Base-by-base conservation (phyloP, 2,888 invertebrate species). In the Seira sanloemensis region DNA sequence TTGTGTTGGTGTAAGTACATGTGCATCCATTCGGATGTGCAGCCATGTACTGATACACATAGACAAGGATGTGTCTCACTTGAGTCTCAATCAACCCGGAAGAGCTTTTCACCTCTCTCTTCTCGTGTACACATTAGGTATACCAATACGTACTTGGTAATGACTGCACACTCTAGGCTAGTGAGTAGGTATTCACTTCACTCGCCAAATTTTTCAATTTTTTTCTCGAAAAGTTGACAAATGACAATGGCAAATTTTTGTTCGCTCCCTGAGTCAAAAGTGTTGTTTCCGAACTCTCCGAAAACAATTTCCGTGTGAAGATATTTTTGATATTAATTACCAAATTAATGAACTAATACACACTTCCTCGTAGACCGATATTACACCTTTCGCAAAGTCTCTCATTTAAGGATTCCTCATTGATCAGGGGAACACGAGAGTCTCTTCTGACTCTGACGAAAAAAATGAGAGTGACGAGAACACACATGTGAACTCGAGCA, bases 401-500 rank as follows among this genome's bases (percentile, higher is more conserved):
- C n/a, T 12, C 50, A 50, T n/a, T 50, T 12, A 12, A 50, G 50
- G 50, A n/a, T 50, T 12, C 50, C n/a, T 50, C 73, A 79, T 73
- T 74, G 68, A 76, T 23, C 67, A 80, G 80, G 80, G 80, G 80
- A 80, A 78, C 50, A 50, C 78, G 78, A 78, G 78, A 78, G 78
- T 37, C 79, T 50, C 50, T n/a, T n/a, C n/a, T 68, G 26, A 74
- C 58, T 50, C 25, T 26, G 62, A 74, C 74, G 50, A 50, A 50
- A 50, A 50, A 50, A 50, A 50, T 50, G 75, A 80, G 80, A 71
- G 82, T 67, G 77, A 73, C 75, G 86, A 86, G 78, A 73, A 72
- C 75, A 80, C 79, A 86, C 84, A 83, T 87, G 86, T 84, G 84
- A 78, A 80, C 84, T 71, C 82, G 79, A 67, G 75, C 86, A 75